Evolutionary conservation across 2,888 invertebrate genomes (phyloP).

Genomic region (Drosophila niveifrons): DNA sequence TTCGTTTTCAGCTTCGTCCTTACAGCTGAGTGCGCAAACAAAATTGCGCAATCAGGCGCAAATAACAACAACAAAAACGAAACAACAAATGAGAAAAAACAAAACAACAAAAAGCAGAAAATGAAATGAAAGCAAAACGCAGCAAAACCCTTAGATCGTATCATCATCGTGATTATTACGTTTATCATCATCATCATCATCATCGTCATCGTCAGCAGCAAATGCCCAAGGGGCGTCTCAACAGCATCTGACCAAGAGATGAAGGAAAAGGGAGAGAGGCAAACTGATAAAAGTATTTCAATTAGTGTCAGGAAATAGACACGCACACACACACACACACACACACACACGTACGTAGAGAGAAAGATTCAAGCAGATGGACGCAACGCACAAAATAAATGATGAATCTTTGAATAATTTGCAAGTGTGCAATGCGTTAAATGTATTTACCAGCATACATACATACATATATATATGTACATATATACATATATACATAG

Average conservation of each 20-base stretch:
- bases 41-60: conserved; percentile 80
- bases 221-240: conserved; percentile 44
- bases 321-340: conserved; percentile 12
- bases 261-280: conserved; percentile 7
- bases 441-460: conserved; percentile 23
- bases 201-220: conserved; percentile 19
- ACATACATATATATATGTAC: background rate
- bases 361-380: conserved; percentile 16
- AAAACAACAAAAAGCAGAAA: conserved; percentile 52
- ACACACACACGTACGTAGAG: conserved; percentile 1
- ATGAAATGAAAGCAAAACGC: conserved; percentile 56
- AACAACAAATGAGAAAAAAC: too few relatives aligned
- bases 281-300: conserved; percentile 79
- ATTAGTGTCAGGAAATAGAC: conserved; percentile 73
- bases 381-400: conserved; percentile 44
- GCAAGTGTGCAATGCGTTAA: conserved; percentile 41
- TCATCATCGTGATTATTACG: conserved; percentile 39
- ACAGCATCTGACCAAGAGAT: conserved; percentile 30
- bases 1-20: conserved; percentile 42
- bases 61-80: conserved; percentile 49
- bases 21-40: conserved; percentile 65
- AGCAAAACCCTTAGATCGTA: conserved; percentile 75
- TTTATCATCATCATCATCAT: conserved; percentile 1
- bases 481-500: conserved; percentile 6
- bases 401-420: conserved; percentile 68